phyloP scores from a whole-genome alignment of 1,140 invertebrate genomes.

The Akabosia matsudoensis region DNA sequence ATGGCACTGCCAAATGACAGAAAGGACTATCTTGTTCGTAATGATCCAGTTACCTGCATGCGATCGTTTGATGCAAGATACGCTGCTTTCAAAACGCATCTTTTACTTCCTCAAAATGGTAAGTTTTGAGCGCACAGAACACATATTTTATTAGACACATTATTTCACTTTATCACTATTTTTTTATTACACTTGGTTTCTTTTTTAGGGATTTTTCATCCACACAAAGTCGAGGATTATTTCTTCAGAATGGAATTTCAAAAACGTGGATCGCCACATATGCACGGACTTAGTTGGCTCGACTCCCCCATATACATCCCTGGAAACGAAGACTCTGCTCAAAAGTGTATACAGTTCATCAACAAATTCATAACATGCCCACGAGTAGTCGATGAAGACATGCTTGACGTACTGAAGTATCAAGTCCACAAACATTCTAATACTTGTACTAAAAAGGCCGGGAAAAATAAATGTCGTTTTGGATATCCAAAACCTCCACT shows the following conservation, averaged over 20 bases:
- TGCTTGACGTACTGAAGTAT: background rate
- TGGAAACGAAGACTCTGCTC: background rate
- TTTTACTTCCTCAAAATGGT: background rate
- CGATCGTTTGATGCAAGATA: constrained; percentile 21
- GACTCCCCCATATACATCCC: constrained; percentile 23
- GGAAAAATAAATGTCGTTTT: background rate
- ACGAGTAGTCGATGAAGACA: background rate
- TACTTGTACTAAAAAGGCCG: background rate
- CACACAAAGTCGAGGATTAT: constrained; percentile 2
- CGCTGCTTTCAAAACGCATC: background rate
- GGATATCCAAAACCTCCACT: background rate
- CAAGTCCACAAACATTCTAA: background rate
- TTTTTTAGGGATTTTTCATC: background rate
- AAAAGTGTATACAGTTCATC: background rate
- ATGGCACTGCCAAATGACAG: background rate
- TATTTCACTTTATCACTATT: constrained; percentile 50
- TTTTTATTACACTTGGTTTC: constrained; percentile 23
- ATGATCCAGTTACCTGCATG: constrained; percentile 53
- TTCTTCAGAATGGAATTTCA: constrained; percentile 47
- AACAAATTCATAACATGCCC: background rate
- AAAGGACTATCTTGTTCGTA: constrained; percentile 50
- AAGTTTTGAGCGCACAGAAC: background rate
- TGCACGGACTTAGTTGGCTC: constrained; percentile 33
- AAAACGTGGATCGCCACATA: constrained; percentile 27
- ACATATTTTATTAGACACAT: constrained; percentile 48